Evolutionary conservation across 2,113 vertebrate genomes (phyloP), one percentile per base, ranked within the genome.

Genomic region (Gymnorhina tibicen): DNA sequence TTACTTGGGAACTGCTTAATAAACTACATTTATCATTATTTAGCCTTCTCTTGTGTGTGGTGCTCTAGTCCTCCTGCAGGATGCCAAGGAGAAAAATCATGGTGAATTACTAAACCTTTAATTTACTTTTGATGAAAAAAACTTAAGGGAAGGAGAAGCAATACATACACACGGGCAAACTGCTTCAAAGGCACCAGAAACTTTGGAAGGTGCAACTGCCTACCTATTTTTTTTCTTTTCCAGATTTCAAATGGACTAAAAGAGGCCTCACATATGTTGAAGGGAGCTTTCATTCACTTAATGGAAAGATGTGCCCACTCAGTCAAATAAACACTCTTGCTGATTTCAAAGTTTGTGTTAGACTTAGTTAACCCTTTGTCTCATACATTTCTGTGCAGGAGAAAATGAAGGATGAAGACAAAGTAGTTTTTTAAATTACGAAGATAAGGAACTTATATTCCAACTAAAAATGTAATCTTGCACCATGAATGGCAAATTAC

Each of bases 41-140:
- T 44, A 55, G 79, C 70, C 50, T 84, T 84, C 67, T 85, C 88
- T 92, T 73, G 41, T 75, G 52, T 44, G 28, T 70, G 41, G 59
- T 78, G 33, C 73, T 89, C 69, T 87, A 64, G 91, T 83, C 79
- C 70, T 96, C 53, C 93, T 59, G 32, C 86, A 90, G 73, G 62
- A 94, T 97, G 95, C 93, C 95, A 88, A 8, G 87, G 95, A 96
- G 96, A 88, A 74, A 93, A 87, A 91, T 92, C 66, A 85, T 39
- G 91, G 60, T 74, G 91, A 82, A 95, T 95, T 96, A 97, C 96
- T 94, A 95, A 89, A 94, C 44, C 73, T 91, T 87, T 92, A 91
- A 93, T 92, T 94, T 83, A 90, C 47, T 93, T 94, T 90, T 70
- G 75, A 96, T 93, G 90, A 84, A 83, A 94, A 85, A 77, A 67